A percentile compares a stretch with the other conserved stretches of the same genome.
Evolutionary conservation across 2,113 vertebrate species (phyloP).

Genomic region (Thamnophis sirtalis): DNA sequence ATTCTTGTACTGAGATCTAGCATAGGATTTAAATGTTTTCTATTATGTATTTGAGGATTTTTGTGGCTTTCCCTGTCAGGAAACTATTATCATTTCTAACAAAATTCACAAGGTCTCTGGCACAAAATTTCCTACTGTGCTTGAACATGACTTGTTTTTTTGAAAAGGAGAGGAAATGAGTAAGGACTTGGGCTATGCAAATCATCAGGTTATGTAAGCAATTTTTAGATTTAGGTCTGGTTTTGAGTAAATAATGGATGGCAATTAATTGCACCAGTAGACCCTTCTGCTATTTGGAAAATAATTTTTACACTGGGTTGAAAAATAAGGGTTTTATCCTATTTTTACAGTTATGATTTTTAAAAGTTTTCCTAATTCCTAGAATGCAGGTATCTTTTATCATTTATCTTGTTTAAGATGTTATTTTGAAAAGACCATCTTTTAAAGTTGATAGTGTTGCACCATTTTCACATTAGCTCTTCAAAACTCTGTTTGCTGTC

Average conservation of each 20-base stretch:
- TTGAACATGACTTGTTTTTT: not conserved
- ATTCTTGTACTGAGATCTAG: not conserved
- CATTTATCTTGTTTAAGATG: not conserved
- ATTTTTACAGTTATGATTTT: not conserved
- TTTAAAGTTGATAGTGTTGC: not conserved
- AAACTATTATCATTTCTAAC: too few relatives aligned
- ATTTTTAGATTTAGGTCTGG: not conserved
- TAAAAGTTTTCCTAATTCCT: not conserved
- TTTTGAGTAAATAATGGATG: not conserved
- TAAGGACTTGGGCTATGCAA: not conserved
- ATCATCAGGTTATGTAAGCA: not conserved
- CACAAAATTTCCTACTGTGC: not conserved
- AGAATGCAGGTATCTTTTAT: not conserved
- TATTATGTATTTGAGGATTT: not conserved
- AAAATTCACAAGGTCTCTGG: too few relatives aligned
- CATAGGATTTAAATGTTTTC: not conserved
- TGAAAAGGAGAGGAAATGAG: not conserved
- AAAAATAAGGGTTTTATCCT: not conserved
- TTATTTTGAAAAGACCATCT: not conserved
- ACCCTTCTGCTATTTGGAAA: not conserved
- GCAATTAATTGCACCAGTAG: not conserved
- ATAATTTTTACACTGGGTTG: not conserved
- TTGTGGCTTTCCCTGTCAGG: not conserved
- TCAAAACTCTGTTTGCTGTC: not conserved
- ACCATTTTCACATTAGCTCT: not conserved